Base-by-base conservation (phyloP, 2,888 invertebrate species). In the Xylota sylvarum region DNA sequence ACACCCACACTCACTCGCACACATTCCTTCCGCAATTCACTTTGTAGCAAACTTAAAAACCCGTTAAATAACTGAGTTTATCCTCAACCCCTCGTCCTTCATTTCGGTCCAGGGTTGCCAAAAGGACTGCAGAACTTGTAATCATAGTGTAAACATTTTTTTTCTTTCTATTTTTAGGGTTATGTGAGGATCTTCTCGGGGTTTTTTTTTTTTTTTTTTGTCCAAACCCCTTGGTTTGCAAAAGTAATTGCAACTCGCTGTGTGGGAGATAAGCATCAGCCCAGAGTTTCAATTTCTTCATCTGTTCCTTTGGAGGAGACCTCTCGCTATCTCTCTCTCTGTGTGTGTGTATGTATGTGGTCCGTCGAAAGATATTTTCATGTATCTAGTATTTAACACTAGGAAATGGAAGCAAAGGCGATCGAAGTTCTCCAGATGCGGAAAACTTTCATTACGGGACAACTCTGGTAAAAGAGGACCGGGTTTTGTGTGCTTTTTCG, bases 361-460 rank as follows among this genome's bases (percentile, higher is more conserved):
- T 40, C 37, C 17, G n/a, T 48, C 10, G 43, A 17, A 74, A 46
- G 81, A 81, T 76, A 70, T 58, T 82, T 65, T 56, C 72, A 64
- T 82, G 78, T 78, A 48, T 62, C 67, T 64, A 69, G 69, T 84
- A 69, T 84, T 79, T 74, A 84, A 79, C 62, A 74, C 69, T 64
- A 46, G 50, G 50, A 70, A 32, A 27, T 6, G 40, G 37, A 12
- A 58, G 52, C 78, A 74, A 64, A 65, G 69, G 73, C 84, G 84
- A 84, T 84, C 84, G 79, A 84, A 84, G 69, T 84, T 84, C 69
- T 37, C 84, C 84, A 84, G 79, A 84, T 84, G 78, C 74, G 50
- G 55, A 79, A 56, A 84, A 79, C 40, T 84, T 84, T 79, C 79
- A 79, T 83, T 83, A 72, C 58, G 65, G 55, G 37, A 62, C 52